Conservation (phyloP, 2,888 invertebrate genomes). For the Teleiodes luculella region DNA sequence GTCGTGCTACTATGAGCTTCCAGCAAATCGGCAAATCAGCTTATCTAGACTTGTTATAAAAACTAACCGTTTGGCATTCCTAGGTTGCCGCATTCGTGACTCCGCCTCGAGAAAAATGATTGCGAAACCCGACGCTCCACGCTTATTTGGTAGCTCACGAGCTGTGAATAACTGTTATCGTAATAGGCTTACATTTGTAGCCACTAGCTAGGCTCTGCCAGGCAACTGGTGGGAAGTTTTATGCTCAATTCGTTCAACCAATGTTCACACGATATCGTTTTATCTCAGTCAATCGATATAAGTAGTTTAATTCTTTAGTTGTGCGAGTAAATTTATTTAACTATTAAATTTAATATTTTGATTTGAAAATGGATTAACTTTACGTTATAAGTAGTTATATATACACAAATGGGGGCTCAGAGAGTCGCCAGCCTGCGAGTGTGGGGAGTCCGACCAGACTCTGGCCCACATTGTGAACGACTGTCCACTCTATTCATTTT, state of each 20-base stretch:
- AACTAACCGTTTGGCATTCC: constrained; percentile 7
- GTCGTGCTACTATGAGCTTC: not conserved
- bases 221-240: constrained; percentile 14
- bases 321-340: no score
- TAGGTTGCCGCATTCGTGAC: constrained; percentile 47
- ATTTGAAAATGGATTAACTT: no score
- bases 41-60: constrained; percentile 2
- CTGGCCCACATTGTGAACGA: no score
- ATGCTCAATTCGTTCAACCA: not conserved
- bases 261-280: constrained; percentile 15
- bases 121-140: constrained; percentile 46
- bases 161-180: constrained; percentile 60
- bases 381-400: no score
- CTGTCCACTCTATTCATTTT: no score
- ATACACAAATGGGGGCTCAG: no score
- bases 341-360: no score
- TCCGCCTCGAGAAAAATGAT: constrained; percentile 51
- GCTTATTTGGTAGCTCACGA: constrained; percentile 67
- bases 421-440: no score
- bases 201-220: constrained; percentile 1
- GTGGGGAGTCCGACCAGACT: no score
- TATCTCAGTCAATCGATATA: constrained; percentile 1
- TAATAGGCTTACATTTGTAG: constrained; percentile 45
- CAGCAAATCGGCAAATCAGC: not conserved
- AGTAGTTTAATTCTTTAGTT: no score